A percentile compares a stretch with the other conserved stretches of the same genome.
Evolutionary conservation across 2,888 invertebrate species (phyloP).

Genomic region (Drosophila suboccidentalis): DNA sequence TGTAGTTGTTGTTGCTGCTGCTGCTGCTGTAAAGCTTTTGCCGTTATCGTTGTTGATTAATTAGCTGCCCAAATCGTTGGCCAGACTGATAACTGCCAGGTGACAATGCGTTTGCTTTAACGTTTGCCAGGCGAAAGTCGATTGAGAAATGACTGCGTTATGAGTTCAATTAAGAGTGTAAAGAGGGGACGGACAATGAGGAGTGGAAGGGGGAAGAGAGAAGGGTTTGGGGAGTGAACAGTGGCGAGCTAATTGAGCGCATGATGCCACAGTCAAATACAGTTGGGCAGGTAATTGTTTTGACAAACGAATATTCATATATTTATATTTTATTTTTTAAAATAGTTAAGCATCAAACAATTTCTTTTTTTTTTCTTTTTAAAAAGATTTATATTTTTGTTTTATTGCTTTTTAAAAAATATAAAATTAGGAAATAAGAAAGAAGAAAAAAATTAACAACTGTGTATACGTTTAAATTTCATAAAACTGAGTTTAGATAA

Average conservation of each 20-base stretch:
- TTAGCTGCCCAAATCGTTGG: conserved; percentile 50
- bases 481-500: neutral
- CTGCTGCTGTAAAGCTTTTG: conserved; percentile 7
- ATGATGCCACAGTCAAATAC: conserved; percentile 17
- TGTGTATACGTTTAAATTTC: too few relatives aligned
- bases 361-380: too few relatives aligned
- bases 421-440: too few relatives aligned
- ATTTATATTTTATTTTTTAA: too few relatives aligned
- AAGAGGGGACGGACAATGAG: neutral
- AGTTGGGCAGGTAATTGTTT: neutral
- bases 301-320: too few relatives aligned
- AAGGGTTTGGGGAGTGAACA: conserved; percentile 9
- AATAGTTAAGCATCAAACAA: too few relatives aligned
- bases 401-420: too few relatives aligned
- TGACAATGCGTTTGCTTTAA: conserved; percentile 40
- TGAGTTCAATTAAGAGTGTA: conserved; percentile 36
- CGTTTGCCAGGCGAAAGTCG: conserved; percentile 2
- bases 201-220: neutral
- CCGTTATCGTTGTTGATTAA: conserved; percentile 70
- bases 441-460: too few relatives aligned
- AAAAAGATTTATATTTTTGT: too few relatives aligned
- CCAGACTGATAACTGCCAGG: conserved; percentile 56
- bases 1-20: conserved; percentile 14
- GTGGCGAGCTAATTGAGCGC: conserved; percentile 51
- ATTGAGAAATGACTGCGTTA: conserved; percentile 28